Base-by-base conservation (phyloP, 2,797 vertebrate genomes). In the Sternotherus odoratus region DNA sequence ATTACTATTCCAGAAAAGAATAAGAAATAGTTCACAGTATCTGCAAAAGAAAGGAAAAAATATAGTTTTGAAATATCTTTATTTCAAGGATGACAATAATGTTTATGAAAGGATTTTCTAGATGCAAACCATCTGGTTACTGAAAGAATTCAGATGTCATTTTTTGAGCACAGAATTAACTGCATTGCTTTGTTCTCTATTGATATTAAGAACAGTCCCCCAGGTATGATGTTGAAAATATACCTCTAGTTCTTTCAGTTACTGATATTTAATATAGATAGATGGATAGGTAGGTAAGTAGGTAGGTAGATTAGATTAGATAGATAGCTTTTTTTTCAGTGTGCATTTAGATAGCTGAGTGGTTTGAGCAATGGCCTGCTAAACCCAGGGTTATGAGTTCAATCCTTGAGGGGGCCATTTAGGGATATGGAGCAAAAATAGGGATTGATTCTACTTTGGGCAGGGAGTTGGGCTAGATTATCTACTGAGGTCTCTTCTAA, bases 121-220 rank as follows among this genome's bases (percentile, higher is more conserved):
- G 92, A 95, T 88, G 11, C 46, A 81, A 95, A 91, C 88, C 85
- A 93, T 92, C 92, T 97, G 88, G 75, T 88, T 91, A 90, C 77
- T 56, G 46, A 75, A 72, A 91, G 6, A 86, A 77, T 92, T 91
- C 53, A n/a, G 13, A 94, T 12, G n/a, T 84, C 23, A 46, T 79
- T 92, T 91, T 95, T 95, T 63, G 94, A 95, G 3, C 51, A 78
- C 56, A 88, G 75, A 92, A 96, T 92, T 89, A 95, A 82, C 75
- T 91, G 39, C 16, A 69, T 69, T 39, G 79, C 93, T 86, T 86
- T 24, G 6, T 17, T 63, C 21, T n/a, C 77, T 86, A 84, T 5
- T 82, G 78, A 75, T 66, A 90, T 60, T 36, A 85, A 16, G 24
- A 13, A 5, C 4, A 90, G 60, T 91, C 51, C 28, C 46, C 72